Base-by-base conservation (phyloP, 2,888 invertebrate genomes). In the Eupithecia abbreviata region DNA sequence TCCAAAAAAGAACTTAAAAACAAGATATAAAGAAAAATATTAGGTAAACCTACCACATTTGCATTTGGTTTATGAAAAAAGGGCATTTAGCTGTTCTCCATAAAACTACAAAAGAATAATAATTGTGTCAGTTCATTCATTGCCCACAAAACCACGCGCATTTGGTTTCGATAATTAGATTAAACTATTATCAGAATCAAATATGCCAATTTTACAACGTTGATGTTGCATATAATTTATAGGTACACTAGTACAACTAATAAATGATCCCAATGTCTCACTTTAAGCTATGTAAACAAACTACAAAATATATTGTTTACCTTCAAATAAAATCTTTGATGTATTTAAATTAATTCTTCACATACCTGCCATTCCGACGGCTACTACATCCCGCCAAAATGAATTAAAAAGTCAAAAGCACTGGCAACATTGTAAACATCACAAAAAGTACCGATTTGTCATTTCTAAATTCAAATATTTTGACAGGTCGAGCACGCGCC, bases 401-500 rank as follows among this genome's bases (percentile, higher is more conserved):
- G 15, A 47, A 69, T 68, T n/a, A 76, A 77, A 76, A 75, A 76
- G 18, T 66, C 49, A 68, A 71, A 70, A 70, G 80, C 62, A 80
- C 81, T 82, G 79, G 68, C 81, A 82, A 82, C 43, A 75, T 30
- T 80, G 69, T 66, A 77, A 77, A 77, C 77, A 79, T 81, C 77
- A 76, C 77, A 76, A 78, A 78, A 82, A 81, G 75, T 76, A 79
- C 78, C 30, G 30, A 62, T 79, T 78, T 43, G 1, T 42, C 78
- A 81, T 81, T 82, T 85, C 74, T 72, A 79, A 79, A 83, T 80
- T 78, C 77, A 82, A 83, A 72, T 77, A 75, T 49, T 77, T 69
- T 80, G 78, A 77, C 81, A 81, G 82, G 79, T 80, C 81, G 81
- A 79, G 67, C 84, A 84, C 85, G 83, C 79, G 82, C 82, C 84